phyloP scores from a whole-genome alignment of 2,113 vertebrate species.

The Myiagra hebetior region DNA sequence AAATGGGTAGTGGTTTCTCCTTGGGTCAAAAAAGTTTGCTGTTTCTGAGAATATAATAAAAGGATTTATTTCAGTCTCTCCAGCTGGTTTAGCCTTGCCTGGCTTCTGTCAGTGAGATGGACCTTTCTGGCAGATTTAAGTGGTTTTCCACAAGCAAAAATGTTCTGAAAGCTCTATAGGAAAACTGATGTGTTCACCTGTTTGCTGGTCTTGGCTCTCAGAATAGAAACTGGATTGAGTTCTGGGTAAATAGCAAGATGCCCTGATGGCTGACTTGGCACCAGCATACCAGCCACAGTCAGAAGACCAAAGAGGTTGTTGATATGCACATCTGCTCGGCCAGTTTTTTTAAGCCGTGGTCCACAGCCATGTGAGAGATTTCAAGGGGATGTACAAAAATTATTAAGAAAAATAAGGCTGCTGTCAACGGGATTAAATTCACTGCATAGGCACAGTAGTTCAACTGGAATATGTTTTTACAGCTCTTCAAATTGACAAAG shows the following conservation, averaged over 20 bases:
- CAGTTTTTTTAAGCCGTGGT: neutral
- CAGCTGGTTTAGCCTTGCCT: neutral
- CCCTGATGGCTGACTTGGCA: neutral
- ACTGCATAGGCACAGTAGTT: neutral
- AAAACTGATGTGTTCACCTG: neutral
- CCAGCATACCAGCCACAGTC: neutral
- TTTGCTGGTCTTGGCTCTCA: neutral
- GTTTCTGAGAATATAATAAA: neutral
- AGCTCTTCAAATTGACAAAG: neutral
- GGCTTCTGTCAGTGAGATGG: neutral
- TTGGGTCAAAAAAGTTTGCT: neutral
- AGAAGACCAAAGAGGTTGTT: neutral
- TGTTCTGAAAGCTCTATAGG: neutral
- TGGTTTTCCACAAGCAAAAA: neutral
- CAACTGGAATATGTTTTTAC: neutral
- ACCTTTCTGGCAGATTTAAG: neutral
- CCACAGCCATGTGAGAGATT: neutral
- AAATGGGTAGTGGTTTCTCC: neutral
- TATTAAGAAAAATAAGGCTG: neutral
- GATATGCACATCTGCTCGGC: neutral
- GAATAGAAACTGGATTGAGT: neutral
- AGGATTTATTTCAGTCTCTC: neutral
- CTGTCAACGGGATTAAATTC: neutral
- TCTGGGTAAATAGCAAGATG: accelerated
- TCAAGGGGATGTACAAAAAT: neutral